Percentiles rank a stretch among this genome's conserved stretches.
Evolutionary conservation across 2,797 vertebrate genomes (phyloP).

Genomic region (Tragopan temminckii): DNA sequence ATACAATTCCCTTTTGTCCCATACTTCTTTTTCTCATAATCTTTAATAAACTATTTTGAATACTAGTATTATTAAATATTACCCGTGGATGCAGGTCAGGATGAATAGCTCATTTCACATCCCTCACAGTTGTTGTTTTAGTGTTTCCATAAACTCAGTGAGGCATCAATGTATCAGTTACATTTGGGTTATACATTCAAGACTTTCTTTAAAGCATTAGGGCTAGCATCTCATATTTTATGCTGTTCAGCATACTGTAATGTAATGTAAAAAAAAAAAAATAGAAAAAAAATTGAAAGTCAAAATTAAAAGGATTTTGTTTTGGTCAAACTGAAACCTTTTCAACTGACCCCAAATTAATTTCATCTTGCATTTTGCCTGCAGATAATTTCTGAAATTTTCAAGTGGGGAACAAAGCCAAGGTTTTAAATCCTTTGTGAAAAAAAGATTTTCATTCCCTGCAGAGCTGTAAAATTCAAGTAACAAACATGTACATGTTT

Average conservation of each 20-base stretch:
- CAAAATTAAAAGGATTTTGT: conserved; percentile 59
- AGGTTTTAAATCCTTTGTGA: conserved; percentile 65
- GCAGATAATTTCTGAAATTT: conserved; percentile 68
- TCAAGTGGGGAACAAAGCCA: conserved; percentile 48
- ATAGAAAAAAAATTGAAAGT: conserved; percentile 14
- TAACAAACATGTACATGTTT: conserved; percentile 73
- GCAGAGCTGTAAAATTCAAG: conserved; percentile 67
- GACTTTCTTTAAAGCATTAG: conserved; percentile 42
- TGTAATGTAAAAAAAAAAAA: conserved; percentile 26
- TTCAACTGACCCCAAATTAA: conserved; percentile 60
- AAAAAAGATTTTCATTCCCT: conserved; percentile 64
- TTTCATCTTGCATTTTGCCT: conserved; percentile 49
- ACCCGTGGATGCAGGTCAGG: conserved; percentile 21
- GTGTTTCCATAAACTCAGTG: conserved; percentile 63
- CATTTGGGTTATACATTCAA: conserved; percentile 46
- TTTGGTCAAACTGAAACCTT: conserved; percentile 46
- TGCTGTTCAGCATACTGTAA: background rate
- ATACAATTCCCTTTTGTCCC: background rate
- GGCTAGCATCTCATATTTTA: conserved; percentile 59
- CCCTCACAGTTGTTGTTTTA: conserved; percentile 65
- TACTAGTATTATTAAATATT: conserved; percentile 35
- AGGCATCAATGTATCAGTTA: conserved; percentile 64
- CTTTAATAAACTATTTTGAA: conserved; percentile 45
- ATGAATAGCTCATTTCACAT: conserved; percentile 44
- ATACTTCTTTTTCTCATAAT: background rate